A percentile compares a stretch with the other conserved stretches of the same genome.
Evolutionary conservation across 35 echinoderm and acorn worm species (phyloP).

Genomic region (Apostichopus japonicus): DNA sequence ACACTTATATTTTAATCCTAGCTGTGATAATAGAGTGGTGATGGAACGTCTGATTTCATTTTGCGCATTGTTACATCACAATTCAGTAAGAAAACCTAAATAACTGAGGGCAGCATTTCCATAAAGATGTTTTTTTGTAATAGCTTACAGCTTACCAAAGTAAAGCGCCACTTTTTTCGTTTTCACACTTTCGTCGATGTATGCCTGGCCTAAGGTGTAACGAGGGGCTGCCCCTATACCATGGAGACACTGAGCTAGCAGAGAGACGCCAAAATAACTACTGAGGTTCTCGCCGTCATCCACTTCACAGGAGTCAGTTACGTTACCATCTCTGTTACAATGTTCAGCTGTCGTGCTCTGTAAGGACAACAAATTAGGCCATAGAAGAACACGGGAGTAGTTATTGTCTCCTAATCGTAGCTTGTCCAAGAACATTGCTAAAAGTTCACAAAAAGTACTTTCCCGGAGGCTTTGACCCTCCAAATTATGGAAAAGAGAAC

Average conservation of each 20-base stretch:
- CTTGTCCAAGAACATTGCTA: no score
- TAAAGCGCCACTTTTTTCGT: slow-evolving; percentile 48
- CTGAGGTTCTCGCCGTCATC: slow-evolving; percentile 22
- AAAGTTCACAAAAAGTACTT: no score
- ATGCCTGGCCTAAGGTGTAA: slow-evolving; percentile 68
- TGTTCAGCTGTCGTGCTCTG: background rate
- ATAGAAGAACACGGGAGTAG: no score
- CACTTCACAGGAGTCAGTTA: background rate
- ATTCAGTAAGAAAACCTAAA: no score
- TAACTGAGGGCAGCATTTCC: no score
- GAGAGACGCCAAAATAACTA: slow-evolving; percentile 63
- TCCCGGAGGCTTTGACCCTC: no score
- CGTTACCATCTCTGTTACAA: slow-evolving; percentile 8
- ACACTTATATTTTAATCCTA: no score
- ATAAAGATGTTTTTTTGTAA: background rate
- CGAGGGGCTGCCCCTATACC: slow-evolving; percentile 64
- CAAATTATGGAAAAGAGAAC: no score
- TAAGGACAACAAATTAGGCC: background rate
- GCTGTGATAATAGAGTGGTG: no score
- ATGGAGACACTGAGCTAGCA: slow-evolving; percentile 62
- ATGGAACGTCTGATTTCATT: no score
- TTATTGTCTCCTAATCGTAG: no score
- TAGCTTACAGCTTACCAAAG: slow-evolving; percentile 28
- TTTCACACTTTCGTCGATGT: slow-evolving; percentile 70
- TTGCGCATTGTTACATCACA: no score